phyloP scores from a whole-genome alignment of 2,888 invertebrate species.

The Amaurobius ferox region DNA sequence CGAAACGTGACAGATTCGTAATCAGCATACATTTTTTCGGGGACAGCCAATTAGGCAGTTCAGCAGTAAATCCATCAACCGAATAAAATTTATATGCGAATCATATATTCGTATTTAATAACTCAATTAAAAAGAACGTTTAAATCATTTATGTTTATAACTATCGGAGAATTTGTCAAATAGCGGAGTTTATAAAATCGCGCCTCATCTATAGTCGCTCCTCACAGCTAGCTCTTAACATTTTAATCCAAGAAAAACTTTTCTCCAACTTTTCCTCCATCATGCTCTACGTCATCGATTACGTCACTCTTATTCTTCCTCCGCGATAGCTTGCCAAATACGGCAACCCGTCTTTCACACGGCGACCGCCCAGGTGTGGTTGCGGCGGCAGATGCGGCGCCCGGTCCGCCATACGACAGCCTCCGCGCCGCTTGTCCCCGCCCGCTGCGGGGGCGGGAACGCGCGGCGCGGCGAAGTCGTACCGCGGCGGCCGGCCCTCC shows the following conservation, averaged over 20 bases:
- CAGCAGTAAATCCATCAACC: no score
- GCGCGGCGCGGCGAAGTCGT: conserved; percentile 31
- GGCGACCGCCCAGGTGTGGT: conserved; percentile 58
- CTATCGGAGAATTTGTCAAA: no score
- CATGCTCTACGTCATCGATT: background rate
- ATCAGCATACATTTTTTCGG: no score
- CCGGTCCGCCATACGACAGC: conserved; percentile 65
- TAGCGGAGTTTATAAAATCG: no score
- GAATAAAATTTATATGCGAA: no score
- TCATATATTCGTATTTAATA: no score
- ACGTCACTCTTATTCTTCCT: background rate
- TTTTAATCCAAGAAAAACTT: background rate
- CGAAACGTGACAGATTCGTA: no score
- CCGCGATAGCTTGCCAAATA: conserved; percentile 15
- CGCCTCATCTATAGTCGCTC: no score
- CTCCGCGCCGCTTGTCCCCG: conserved; percentile 24
- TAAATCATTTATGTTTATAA: no score
- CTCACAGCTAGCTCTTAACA: no score
- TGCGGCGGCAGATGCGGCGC: conserved; percentile 62
- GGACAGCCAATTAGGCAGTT: no score
- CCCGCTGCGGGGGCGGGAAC: conserved; percentile 53
- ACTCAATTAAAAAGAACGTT: no score
- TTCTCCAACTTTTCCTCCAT: background rate
- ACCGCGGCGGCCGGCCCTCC: conserved; percentile 42
- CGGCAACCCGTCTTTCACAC: conserved; percentile 7